A percentile compares a stretch with the other conserved stretches of the same genome.
Conservation (phyloP, 2,888 invertebrate species). For the Epiperipatus broadwayi region DNA sequence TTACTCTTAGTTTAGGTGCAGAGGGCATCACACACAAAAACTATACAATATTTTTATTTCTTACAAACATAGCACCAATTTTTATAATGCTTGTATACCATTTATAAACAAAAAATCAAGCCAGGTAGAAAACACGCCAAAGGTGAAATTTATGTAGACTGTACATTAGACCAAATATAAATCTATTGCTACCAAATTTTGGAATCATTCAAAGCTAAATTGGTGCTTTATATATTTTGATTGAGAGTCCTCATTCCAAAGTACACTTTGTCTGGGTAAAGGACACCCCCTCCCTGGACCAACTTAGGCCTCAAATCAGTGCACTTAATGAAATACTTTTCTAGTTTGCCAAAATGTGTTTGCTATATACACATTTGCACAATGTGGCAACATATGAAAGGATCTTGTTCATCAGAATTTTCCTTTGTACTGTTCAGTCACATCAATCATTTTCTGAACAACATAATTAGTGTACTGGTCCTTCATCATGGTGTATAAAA, state of each 20-base stretch:
- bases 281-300: too few species aligned
- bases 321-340: constrained; percentile 75
- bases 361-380: constrained; percentile 96
- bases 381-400: constrained; percentile 88
- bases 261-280: too few species aligned
- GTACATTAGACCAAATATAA: too few species aligned
- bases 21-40: too few species aligned
- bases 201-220: too few species aligned
- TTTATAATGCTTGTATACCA: not conserved
- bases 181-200: too few species aligned
- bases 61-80: constrained; percentile 8
- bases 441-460: constrained; percentile 99
- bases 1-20: too few species aligned
- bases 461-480: constrained; percentile 99
- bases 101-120: too few species aligned
- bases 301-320: constrained; percentile 45
- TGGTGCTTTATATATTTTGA: too few species aligned
- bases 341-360: constrained; percentile 92
- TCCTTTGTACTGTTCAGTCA: constrained; percentile 91
- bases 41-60: constrained; percentile 4
- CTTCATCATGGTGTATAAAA: constrained; percentile 94
- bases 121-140: too few species aligned
- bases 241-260: too few species aligned
- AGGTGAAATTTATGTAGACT: too few species aligned
- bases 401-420: constrained; percentile 89